Evolutionary conservation across 2,888 invertebrate species (phyloP).

Genomic region (Troides oblongomaculatus): DNA sequence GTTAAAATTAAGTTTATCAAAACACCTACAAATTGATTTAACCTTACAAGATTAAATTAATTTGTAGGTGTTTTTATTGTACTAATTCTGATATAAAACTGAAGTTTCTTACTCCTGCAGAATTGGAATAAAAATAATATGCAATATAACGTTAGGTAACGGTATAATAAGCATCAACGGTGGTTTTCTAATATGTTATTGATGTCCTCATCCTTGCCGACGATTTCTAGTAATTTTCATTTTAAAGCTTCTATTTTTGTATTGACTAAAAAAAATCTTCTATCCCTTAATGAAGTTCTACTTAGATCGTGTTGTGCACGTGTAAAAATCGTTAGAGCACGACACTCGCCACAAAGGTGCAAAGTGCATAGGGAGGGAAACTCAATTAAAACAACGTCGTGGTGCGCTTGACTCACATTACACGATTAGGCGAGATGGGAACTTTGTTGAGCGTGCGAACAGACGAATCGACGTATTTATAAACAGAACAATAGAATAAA

Average conservation of each 20-base stretch:
- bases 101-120: too few relatives aligned
- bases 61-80: too few relatives aligned
- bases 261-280: not conserved
- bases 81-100: too few relatives aligned
- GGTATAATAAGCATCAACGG: too few relatives aligned
- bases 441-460: conserved; percentile 32
- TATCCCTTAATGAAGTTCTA: not conserved
- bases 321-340: conserved; percentile 45
- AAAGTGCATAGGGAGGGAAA: conserved; percentile 54
- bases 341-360: conserved; percentile 61
- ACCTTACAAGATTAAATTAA: too few relatives aligned
- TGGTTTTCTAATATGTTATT: too few relatives aligned
- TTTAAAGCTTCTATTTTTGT: not conserved
- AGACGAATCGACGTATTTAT: not conserved
- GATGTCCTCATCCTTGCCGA: too few relatives aligned
- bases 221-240: not conserved
- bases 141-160: too few relatives aligned
- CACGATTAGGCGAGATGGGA: conserved; percentile 53
- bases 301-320: conserved; percentile 20
- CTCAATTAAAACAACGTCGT: conserved; percentile 67
- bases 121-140: too few relatives aligned
- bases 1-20: too few relatives aligned
- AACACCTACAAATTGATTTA: too few relatives aligned
- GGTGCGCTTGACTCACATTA: conserved; percentile 52
- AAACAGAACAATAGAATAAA: too few relatives aligned